A percentile compares a stretch with the other conserved stretches of the same genome.
Evolutionary conservation across 2,888 invertebrate genomes (phyloP).

Genomic region (Chouioia cunea): DNA sequence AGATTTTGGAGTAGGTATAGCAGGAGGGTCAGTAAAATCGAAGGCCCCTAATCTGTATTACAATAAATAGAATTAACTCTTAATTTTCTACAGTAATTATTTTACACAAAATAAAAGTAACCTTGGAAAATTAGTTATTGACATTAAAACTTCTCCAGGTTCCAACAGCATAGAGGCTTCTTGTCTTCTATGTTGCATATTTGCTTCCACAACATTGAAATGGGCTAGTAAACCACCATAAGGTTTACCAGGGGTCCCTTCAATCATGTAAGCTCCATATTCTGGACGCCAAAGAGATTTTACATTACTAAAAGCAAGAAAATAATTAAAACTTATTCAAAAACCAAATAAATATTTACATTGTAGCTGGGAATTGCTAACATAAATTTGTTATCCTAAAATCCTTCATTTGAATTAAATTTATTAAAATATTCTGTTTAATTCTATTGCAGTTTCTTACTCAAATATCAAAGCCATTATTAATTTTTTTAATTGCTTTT

Average conservation of each 20-base stretch:
- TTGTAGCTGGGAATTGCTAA: constrained; percentile 1
- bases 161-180: constrained; percentile 84
- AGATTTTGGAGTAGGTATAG: constrained; percentile 77
- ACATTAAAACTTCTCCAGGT: constrained; percentile 87
- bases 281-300: constrained; percentile 97
- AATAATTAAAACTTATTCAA: constrained; percentile 17
- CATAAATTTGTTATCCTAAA: constrained; percentile 17
- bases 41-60: constrained; percentile 84
- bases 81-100: constrained; percentile 21
- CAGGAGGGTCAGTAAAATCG: constrained; percentile 87
- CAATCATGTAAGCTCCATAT: constrained; percentile 99
- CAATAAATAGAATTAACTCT: constrained; percentile 40
- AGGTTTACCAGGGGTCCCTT: constrained; percentile 97
- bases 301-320: constrained; percentile 68
- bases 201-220: constrained; percentile 98
- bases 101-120: constrained; percentile 60
- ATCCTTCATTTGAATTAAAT: constrained; percentile 20
- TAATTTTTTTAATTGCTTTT: too few species aligned
- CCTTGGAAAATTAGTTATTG: constrained; percentile 95
- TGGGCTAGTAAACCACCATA: constrained; percentile 95
- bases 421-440: not conserved
- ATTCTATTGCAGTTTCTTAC: too few species aligned
- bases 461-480: too few species aligned
- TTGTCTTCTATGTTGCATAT: constrained; percentile 91
- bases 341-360: not conserved